Evolutionary conservation across 2,797 vertebrate species (phyloP).

Genomic region (Myotis findleyi): DNA sequence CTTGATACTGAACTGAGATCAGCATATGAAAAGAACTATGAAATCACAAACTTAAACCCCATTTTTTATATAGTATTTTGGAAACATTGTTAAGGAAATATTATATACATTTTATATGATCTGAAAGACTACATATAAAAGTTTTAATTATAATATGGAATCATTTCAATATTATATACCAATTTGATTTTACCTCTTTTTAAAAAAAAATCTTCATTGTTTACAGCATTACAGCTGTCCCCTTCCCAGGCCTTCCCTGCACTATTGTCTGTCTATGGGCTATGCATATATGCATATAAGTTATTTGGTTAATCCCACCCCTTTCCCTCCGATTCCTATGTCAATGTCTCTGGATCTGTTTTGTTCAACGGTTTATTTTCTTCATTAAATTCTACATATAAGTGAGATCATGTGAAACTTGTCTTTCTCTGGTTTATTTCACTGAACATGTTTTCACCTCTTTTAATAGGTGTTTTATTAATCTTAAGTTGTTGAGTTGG

Average conservation of each 20-base stretch:
- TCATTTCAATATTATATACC: not conserved
- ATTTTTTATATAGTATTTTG: conserved; percentile 21
- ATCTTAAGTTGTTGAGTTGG: not conserved
- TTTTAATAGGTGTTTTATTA: not conserved
- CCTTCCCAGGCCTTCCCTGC: too few relatives aligned
- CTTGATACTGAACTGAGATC: conserved; percentile 72
- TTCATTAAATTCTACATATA: too few relatives aligned
- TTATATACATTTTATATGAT: not conserved
- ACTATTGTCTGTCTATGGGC: too few relatives aligned
- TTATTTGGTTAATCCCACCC: too few relatives aligned
- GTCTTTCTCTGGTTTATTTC: too few relatives aligned
- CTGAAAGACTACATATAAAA: not conserved
- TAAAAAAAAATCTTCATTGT: too few relatives aligned
- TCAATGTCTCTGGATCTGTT: too few relatives aligned
- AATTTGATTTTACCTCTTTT: not conserved
- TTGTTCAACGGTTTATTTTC: too few relatives aligned
- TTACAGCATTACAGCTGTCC: too few relatives aligned
- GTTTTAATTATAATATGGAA: not conserved
- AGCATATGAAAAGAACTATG: conserved; percentile 70
- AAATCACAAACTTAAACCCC: conserved; percentile 42
- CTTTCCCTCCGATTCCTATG: too few relatives aligned
- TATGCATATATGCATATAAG: too few relatives aligned
- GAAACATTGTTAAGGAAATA: conserved; percentile 46
- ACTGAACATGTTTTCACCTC: not conserved
- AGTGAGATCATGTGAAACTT: too few relatives aligned